Evolutionary conservation across 2,113 vertebrate species (phyloP).

Genomic region (Aplodontia rufa): DNA sequence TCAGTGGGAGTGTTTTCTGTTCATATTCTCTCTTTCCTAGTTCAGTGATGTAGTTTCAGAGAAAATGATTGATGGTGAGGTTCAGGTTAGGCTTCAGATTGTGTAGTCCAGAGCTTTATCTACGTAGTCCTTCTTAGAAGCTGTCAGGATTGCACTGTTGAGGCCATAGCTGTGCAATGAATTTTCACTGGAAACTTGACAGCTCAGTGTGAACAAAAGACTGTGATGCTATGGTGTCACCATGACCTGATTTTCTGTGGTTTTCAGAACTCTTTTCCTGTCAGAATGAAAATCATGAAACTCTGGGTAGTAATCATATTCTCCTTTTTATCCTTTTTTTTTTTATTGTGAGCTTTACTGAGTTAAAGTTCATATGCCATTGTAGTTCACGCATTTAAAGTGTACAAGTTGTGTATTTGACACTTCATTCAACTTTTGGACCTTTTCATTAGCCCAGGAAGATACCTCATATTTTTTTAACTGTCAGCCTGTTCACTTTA

Average conservation of each 20-base stretch:
- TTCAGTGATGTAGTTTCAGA: background rate
- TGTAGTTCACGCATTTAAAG: background rate
- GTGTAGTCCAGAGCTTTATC: background rate
- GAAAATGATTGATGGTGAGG: background rate
- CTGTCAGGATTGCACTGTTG: background rate
- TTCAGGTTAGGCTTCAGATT: background rate
- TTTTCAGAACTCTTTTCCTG: constrained; percentile 75
- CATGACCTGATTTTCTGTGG: constrained; percentile 13
- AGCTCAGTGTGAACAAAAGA: constrained; percentile 35
- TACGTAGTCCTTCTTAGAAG: background rate
- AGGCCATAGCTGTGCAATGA: background rate
- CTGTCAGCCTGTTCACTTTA: constrained; percentile 47
- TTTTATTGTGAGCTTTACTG: background rate
- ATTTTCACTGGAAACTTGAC: background rate
- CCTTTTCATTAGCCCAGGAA: background rate
- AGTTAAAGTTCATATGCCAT: background rate
- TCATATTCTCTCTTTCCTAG: background rate
- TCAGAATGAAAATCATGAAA: constrained; percentile 75
- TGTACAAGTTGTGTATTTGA: background rate
- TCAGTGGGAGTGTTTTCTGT: background rate
- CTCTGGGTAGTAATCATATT: constrained; percentile 75
- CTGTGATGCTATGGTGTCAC: constrained; percentile 70
- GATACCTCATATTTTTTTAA: background rate
- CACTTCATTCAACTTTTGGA: background rate
- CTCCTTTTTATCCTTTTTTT: constrained; percentile 61